Conservation (phyloP, 2,797 vertebrate species). For the Tangara arthus region DNA sequence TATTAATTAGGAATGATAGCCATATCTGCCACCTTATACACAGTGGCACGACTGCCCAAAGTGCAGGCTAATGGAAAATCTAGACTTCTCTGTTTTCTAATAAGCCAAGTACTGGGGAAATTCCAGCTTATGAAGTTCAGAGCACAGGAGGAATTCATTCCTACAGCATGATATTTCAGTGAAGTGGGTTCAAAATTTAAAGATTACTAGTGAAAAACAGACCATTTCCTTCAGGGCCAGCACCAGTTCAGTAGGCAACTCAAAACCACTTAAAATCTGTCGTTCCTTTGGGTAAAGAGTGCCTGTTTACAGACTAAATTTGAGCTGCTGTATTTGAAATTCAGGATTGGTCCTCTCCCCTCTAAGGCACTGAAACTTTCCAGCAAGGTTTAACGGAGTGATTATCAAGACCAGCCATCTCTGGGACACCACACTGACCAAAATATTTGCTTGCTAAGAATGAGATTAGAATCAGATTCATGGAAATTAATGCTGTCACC, state of each 20-base stretch:
- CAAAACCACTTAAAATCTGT: neutral
- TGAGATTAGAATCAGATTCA: slow-evolving; percentile 10
- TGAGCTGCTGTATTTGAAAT: neutral
- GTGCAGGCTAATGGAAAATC: slow-evolving; percentile 39
- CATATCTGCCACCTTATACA: slow-evolving; percentile 11
- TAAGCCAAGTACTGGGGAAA: slow-evolving; percentile 24
- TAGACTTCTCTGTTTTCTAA: neutral
- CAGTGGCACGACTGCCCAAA: neutral
- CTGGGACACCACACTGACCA: neutral
- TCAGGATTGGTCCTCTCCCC: neutral
- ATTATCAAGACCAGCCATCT: slow-evolving; percentile 11
- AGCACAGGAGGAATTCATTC: slow-evolving; percentile 32
- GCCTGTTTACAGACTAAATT: neutral
- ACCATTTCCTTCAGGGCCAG: neutral
- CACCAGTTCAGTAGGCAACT: neutral
- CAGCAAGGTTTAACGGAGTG: neutral
- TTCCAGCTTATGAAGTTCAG: slow-evolving; percentile 44
- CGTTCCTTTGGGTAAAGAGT: neutral
- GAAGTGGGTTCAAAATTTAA: slow-evolving; percentile 5
- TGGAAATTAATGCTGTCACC: slow-evolving; percentile 51
- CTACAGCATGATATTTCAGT: slow-evolving; percentile 17
- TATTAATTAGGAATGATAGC: neutral
- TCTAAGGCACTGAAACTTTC: neutral
- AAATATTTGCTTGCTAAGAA: slow-evolving; percentile 31
- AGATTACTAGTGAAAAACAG: neutral